phyloP scores from a whole-genome alignment of 2,113 vertebrate species.

The Neolamprologus ventralis region DNA sequence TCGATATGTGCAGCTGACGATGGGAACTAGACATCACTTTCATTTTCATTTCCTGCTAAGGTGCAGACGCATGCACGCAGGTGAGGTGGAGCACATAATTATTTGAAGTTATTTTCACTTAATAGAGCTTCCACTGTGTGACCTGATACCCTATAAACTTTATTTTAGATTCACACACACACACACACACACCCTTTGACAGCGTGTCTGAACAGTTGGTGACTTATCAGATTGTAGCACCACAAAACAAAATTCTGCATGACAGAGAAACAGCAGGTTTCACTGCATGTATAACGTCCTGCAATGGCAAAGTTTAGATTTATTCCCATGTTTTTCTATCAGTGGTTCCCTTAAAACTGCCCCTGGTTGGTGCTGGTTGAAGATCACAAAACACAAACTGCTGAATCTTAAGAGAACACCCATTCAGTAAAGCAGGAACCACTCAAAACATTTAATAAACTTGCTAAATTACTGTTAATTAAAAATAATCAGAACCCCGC shows the following conservation, averaged over 20 bases:
- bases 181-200: not conserved
- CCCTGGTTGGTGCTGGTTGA: accelerated
- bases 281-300: not conserved
- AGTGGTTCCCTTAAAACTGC: not conserved
- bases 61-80: accelerated
- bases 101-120: not conserved
- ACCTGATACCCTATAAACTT: not conserved
- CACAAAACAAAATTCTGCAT: not conserved
- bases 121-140: not conserved
- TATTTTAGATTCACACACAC: not conserved
- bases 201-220: not conserved
- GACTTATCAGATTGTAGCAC: not conserved
- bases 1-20: accelerated
- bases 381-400: not conserved
- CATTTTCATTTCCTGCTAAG: not conserved
- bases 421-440: not conserved
- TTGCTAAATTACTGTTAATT: accelerated
- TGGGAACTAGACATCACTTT: not conserved
- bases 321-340: not conserved
- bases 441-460: not conserved
- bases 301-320: not conserved
- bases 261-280: not conserved
- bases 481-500: not conserved
- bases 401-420: not conserved
- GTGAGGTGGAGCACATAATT: not conserved